Base-by-base conservation (phyloP, 1,140 invertebrate genomes). In the Plutomurus gul region DNA sequence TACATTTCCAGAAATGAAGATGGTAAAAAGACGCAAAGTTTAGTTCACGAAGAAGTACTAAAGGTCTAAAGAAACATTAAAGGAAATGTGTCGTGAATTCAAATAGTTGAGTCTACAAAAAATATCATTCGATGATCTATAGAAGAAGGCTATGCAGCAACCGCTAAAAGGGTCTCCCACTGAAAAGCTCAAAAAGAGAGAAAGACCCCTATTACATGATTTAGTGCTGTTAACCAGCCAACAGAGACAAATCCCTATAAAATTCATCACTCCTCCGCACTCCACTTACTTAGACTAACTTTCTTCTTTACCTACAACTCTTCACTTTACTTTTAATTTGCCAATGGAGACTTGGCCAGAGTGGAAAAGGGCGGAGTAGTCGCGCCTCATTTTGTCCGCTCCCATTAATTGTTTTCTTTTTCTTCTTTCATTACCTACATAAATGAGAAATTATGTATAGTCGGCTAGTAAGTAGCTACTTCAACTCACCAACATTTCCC, bases 11-110 rank as follows among this genome's bases (percentile, higher is more conserved):
- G 2, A 7, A 43, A 43, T 13, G 39, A 13, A 43, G 10, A 10
- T 13, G 2, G 39, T 13, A 7, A n/a, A 43, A 1, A 22, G 2
- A 10, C 25, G n/a, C n/a, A 20, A 22, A 49, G 25, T 20, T 49
- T 22, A 49, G 47, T 22, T 20, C 4, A 49, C 25, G n/a, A 49
- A 49, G 20, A 49, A 46, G 20, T 46, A 46, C 43, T 16, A 6
- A 60, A 13, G 10, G 7, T 16, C 30, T 33, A 65, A 65, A 11
- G 27, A 65, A 60, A 33, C 13, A 3, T 11, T 30, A 30, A 13
- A 25, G 51, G 16, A 56, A 56, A 56, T 56, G 22, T 56, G 51
- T 56, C 25, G 51, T 60, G 51, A 33, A 60, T 60, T 60, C 51
- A 60, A 65, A 65, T 25, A 16, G 51, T 13, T 56, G 51, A 56